Percentiles rank a stretch among this genome's conserved stretches.
phyloP scores from a whole-genome alignment of 2,888 invertebrate genomes.

The Ceratothoa steindachneri region DNA sequence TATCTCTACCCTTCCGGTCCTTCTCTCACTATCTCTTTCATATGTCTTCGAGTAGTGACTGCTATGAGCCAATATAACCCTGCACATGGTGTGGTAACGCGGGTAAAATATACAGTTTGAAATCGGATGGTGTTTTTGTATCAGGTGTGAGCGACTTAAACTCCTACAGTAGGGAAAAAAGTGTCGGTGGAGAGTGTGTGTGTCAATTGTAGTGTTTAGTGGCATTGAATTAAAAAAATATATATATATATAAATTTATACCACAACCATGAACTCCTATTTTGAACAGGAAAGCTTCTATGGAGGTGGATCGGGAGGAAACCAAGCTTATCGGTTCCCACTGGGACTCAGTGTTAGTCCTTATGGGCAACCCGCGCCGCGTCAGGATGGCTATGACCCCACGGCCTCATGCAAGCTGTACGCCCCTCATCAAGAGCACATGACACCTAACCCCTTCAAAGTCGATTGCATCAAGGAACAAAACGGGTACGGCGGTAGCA shows the following conservation, averaged over 20 bases:
- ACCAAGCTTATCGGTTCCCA: conserved; percentile 75
- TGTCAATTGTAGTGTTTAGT: conserved; percentile 19
- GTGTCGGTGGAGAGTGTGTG: conserved; percentile 45
- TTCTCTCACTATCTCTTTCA: conserved; percentile 29
- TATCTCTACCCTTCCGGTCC: conserved; percentile 42
- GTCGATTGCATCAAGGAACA: conserved; percentile 46
- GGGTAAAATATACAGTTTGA: conserved; percentile 46
- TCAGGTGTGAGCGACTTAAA: conserved; percentile 23
- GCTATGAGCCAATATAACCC: conserved; percentile 46
- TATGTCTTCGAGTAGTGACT: conserved; percentile 47
- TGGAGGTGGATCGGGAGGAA: conserved; percentile 75
- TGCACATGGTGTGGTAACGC: conserved; percentile 48
- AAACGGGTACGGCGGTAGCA: conserved; percentile 43
- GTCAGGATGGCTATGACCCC: conserved; percentile 45
- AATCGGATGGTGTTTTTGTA: conserved; percentile 41
- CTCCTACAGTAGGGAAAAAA: conserved; percentile 11
- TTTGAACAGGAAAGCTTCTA: conserved; percentile 95
- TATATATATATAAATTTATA: conserved; percentile 14
- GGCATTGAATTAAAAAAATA: background rate
- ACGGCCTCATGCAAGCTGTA: conserved; percentile 46
- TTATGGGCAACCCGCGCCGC: conserved; percentile 44
- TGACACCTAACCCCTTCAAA: conserved; percentile 47
- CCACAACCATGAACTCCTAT: conserved; percentile 77
- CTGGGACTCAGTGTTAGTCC: conserved; percentile 61
- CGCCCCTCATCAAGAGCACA: conserved; percentile 45